Evolutionary conservation across 2,797 vertebrate species (phyloP).

Genomic region (Discoglossus pictus): DNA sequence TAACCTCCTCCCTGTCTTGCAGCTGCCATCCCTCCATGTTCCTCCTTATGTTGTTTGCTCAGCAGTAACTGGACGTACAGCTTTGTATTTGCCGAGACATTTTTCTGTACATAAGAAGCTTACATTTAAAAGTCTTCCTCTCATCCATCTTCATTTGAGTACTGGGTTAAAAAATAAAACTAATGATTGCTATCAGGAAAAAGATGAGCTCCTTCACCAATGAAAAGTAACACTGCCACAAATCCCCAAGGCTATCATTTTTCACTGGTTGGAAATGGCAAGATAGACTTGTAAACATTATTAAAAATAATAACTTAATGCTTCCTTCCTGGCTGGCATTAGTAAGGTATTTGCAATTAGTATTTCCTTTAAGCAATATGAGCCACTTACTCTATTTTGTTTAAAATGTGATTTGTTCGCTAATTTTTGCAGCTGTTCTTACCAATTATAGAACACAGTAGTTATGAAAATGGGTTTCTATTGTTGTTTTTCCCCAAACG

Average conservation of each 20-base stretch:
- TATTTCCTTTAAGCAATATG: conserved; percentile 73
- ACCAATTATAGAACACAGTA: conserved; percentile 68
- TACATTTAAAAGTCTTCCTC: conserved; percentile 74
- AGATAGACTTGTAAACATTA: conserved; percentile 91
- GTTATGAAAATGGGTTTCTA: conserved; percentile 58
- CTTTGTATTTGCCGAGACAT: conserved; percentile 71
- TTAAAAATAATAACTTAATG: conserved; percentile 92
- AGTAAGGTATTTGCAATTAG: conserved; percentile 86
- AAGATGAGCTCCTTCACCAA: conserved; percentile 82
- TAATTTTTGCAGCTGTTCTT: conserved; percentile 72
- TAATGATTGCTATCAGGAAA: conserved; percentile 85
- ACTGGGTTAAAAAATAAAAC: conserved; percentile 88
- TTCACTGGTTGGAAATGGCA: conserved; percentile 84
- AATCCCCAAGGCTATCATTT: conserved; percentile 84
- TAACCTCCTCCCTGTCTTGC: no score
- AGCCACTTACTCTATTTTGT: conserved; percentile 74
- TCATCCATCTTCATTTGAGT: conserved; percentile 89
- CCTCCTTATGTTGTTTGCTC: no score
- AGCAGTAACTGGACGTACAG: conserved; percentile 56
- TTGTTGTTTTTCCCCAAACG: conserved; percentile 63
- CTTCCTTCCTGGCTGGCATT: conserved; percentile 83
- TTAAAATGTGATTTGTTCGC: conserved; percentile 76
- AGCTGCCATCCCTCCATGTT: no score
- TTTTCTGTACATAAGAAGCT: conserved; percentile 79
- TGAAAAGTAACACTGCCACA: conserved; percentile 87